Base-by-base conservation (phyloP, 2,113 vertebrate species). In the Poecilia latipinna region DNA sequence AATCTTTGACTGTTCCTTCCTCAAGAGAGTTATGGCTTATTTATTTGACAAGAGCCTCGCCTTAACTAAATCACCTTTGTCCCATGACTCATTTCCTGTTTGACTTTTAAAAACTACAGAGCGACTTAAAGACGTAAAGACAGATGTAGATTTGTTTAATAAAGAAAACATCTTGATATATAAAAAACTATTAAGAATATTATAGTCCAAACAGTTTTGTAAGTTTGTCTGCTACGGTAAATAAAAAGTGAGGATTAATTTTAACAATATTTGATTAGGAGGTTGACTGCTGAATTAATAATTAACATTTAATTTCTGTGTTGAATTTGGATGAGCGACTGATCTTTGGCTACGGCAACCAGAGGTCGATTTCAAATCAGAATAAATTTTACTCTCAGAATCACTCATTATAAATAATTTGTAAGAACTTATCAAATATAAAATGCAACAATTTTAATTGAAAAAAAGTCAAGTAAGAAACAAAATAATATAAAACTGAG, bases 1-100 rank as follows among this genome's bases (percentile, higher is more conserved):
- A 66, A 61, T 32, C 42, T 71, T 70, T 6, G 33, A 33, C 67
- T 61, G 48, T 31, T 63, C 10, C 44, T 57, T 75, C 35, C n/a
- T 57, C 8, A 6, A 6, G 31, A 78, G 62, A 33, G 75, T 15
- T 66, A 35, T 13, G 8, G 65, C 66, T 63, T 68, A n/a, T 62
- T 74, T 74, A 74, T 54, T 24, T 32, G 65, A 67, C 4, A 12
- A 12, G 72, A 57, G 72, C 73, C 35, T 80, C 69, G 80, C 70
- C 78, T 89, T 54, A 69, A 37, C 13, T 48, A 48, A 48, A 70
- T 70, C 79, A 84, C 88, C 76, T 91, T 89, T 90, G 88, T 87
- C 82, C 86, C 51, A 51, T 64, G 69, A 75, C 63, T 80, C 33
- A 28, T 31, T 72, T 77, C 65, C 51, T 70, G 70, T 66, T 73